Conservation (phyloP, 2,888 invertebrate genomes). For the Pristionchus fissidentatus region DNA sequence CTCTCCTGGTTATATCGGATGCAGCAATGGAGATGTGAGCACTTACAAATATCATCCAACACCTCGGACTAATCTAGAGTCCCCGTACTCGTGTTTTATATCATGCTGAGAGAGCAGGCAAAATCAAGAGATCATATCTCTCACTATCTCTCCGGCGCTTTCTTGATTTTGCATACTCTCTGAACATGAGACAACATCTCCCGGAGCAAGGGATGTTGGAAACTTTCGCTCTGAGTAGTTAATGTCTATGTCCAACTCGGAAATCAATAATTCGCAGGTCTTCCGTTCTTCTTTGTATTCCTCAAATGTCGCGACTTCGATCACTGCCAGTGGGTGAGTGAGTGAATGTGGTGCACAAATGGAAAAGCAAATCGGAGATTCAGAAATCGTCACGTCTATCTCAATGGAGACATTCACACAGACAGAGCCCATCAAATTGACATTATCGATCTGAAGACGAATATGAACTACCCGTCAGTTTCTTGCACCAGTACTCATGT, state of each 20-base stretch:
- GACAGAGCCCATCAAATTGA: background rate
- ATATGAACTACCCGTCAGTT: conserved; percentile 17
- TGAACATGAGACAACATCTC: no score
- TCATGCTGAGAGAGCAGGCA: no score
- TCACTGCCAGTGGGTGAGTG: background rate
- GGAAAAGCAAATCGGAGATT: no score
- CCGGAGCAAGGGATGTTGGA: no score
- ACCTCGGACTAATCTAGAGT: no score
- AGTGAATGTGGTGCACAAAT: background rate
- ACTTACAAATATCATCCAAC: background rate
- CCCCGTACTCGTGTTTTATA: no score
- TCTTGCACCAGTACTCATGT: background rate
- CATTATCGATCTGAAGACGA: conserved; percentile 8
- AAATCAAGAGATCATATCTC: no score
- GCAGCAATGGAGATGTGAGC: conserved; percentile 12
- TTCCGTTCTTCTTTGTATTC: conserved; percentile 5
- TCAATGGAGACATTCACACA: conserved; percentile 32
- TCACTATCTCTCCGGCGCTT: no score
- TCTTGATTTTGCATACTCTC: no score
- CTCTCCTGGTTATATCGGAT: conserved; percentile 25
- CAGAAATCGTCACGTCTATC: conserved; percentile 3
- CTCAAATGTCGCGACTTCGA: background rate
- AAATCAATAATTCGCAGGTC: no score
- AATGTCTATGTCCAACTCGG: background rate
- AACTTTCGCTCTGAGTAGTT: background rate